These are phyloP conservation scores for Ornithoptera priamus DNA, from an alignment of 2,888 invertebrate species.

Conservation along the genomic window DNA sequence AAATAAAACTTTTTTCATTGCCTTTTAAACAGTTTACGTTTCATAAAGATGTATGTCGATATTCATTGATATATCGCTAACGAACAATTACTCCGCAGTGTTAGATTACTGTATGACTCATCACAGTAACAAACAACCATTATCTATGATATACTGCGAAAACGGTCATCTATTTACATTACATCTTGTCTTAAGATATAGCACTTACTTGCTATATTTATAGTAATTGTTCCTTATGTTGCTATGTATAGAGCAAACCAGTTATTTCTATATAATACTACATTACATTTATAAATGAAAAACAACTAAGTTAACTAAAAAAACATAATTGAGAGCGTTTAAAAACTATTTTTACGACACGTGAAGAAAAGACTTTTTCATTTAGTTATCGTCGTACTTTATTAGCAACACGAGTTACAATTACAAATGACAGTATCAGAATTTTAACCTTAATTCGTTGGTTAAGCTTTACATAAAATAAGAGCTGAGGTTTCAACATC, in stretches of 20 bases:
- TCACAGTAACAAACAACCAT: neutral
- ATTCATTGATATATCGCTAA: neutral
- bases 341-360: too few species aligned
- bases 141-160: neutral
- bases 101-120: neutral
- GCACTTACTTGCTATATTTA: too few species aligned
- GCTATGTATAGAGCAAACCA: too few species aligned
- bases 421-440: neutral
- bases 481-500: constrained; percentile 8
- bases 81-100: neutral
- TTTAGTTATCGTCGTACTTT: neutral
- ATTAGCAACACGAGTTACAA: neutral
- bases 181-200: too few species aligned
- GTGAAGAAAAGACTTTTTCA: neutral
- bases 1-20: too few species aligned
- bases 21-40: too few species aligned
- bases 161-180: neutral
- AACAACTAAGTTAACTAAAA: too few species aligned
- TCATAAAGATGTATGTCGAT: neutral
- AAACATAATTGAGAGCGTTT: neutral
- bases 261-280: too few species aligned
- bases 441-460: neutral
- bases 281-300: too few species aligned
- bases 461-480: neutral
- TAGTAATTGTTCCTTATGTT: too few species aligned